phyloP scores from a whole-genome alignment of 2,113 vertebrate genomes.

The Coracopsis vasa region DNA sequence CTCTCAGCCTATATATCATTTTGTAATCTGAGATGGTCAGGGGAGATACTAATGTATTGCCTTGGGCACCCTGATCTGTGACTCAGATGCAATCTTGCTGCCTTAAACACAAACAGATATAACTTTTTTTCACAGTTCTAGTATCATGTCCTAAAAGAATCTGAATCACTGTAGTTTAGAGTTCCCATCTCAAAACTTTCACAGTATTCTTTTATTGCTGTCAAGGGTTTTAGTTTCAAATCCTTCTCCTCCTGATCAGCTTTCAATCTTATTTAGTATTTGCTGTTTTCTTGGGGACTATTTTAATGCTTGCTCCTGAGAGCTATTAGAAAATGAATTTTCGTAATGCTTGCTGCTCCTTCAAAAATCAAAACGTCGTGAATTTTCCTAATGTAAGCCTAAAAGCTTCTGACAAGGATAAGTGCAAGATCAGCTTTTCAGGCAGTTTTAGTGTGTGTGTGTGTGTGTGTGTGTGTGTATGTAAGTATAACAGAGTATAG shows the following conservation, averaged over 20 bases:
- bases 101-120: constrained; percentile 4
- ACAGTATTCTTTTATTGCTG: not conserved
- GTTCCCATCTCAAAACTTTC: not conserved
- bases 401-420: constrained; percentile 13
- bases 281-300: constrained; percentile 15
- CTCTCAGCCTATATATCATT: not conserved
- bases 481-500: not conserved
- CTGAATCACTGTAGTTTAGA: not conserved
- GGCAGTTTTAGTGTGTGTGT: not conserved
- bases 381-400: constrained; percentile 2
- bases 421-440: constrained; percentile 18
- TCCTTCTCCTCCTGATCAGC: not conserved
- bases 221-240: not conserved
- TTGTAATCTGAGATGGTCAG: constrained; percentile 8
- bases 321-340: constrained; percentile 5
- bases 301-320: not conserved
- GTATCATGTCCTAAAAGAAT: not conserved
- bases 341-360: not conserved
- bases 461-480: not conserved
- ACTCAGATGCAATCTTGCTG: not conserved
- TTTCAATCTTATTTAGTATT: constrained; percentile 5
- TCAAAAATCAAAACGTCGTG: not conserved
- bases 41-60: not conserved
- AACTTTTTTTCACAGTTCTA: constrained; percentile 32
- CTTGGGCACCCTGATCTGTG: not conserved